phyloP scores from a whole-genome alignment of 2,797 vertebrate genomes.

The Girardinus metallicus region DNA sequence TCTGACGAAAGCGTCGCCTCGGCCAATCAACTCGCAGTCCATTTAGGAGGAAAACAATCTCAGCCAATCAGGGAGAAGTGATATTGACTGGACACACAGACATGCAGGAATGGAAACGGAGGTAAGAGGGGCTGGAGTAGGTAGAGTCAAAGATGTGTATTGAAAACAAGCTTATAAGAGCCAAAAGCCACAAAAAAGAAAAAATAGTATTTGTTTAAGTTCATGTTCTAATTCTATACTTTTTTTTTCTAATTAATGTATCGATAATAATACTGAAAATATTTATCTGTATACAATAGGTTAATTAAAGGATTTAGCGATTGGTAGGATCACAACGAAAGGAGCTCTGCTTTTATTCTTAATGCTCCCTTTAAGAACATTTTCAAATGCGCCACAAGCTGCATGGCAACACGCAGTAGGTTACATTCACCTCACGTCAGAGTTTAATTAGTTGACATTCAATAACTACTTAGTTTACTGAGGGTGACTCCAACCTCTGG shows the following conservation, averaged over 20 bases:
- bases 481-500: constrained; percentile 64
- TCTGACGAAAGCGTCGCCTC: constrained; percentile 81
- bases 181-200: background rate
- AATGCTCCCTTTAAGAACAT: background rate
- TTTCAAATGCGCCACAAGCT: background rate
- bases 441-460: constrained; percentile 76
- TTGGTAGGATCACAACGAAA: background rate
- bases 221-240: too few species aligned
- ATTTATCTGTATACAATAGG: constrained; percentile 1
- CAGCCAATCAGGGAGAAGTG: constrained; percentile 83
- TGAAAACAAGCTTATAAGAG: constrained; percentile 9
- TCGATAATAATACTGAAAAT: background rate
- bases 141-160: background rate
- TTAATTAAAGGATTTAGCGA: background rate
- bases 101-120: constrained; percentile 69
- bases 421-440: constrained; percentile 58
- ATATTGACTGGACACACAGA: constrained; percentile 60
- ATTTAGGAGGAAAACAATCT: constrained; percentile 89
- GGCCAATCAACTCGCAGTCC: constrained; percentile 85
- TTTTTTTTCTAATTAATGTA: background rate
- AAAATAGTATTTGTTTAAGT: background rate
- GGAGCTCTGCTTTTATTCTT: background rate
- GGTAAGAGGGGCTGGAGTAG: constrained; percentile 29
- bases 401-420: constrained; percentile 40
- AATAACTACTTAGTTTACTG: constrained; percentile 68